Conservation (phyloP, 1,140 invertebrate genomes). For the Carcinoscorpius rotundicauda region DNA sequence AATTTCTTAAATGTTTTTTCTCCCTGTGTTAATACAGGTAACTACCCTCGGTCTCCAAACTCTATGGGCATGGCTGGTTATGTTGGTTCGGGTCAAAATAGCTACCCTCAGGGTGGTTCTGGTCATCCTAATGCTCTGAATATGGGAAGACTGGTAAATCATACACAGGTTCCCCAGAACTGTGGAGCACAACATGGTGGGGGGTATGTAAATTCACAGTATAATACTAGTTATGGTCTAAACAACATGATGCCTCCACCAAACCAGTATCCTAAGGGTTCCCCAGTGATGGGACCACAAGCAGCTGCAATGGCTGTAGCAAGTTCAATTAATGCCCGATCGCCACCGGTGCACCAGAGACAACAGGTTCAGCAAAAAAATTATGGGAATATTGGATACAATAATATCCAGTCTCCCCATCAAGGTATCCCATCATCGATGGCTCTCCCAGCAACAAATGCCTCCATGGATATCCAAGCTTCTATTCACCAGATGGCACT, state of each 20-base stretch:
- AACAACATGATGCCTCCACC: slow-evolving; percentile 28
- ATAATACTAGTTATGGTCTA: slow-evolving; percentile 2
- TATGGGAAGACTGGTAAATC: slow-evolving; percentile 22
- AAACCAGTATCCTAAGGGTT: slow-evolving; percentile 20
- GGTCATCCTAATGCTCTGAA: slow-evolving; percentile 23
- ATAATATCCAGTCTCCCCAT: too few species aligned
- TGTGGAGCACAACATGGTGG: too few species aligned
- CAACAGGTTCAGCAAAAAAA: too few species aligned
- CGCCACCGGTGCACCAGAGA: too few species aligned
- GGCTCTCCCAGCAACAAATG: too few species aligned
- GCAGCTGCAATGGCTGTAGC: slow-evolving; percentile 31
- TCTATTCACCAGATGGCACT: too few species aligned
- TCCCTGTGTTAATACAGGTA: slow-evolving; percentile 27
- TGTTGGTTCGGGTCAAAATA: slow-evolving; percentile 24
- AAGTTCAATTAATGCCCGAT: too few species aligned
- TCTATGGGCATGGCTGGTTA: slow-evolving; percentile 29
- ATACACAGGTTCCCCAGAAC: background rate
- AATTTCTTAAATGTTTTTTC: too few species aligned
- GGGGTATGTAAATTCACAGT: background rate
- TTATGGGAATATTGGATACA: too few species aligned
- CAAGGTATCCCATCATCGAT: too few species aligned
- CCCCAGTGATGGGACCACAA: slow-evolving; percentile 14
- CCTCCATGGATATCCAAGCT: too few species aligned
- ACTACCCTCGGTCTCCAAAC: slow-evolving; percentile 41
- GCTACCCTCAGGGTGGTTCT: slow-evolving; percentile 27